A percentile compares a stretch with the other conserved stretches of the same genome.
Evolutionary conservation across 2,797 vertebrate genomes (phyloP).

Genomic region (Rhynchotus rufescens): DNA sequence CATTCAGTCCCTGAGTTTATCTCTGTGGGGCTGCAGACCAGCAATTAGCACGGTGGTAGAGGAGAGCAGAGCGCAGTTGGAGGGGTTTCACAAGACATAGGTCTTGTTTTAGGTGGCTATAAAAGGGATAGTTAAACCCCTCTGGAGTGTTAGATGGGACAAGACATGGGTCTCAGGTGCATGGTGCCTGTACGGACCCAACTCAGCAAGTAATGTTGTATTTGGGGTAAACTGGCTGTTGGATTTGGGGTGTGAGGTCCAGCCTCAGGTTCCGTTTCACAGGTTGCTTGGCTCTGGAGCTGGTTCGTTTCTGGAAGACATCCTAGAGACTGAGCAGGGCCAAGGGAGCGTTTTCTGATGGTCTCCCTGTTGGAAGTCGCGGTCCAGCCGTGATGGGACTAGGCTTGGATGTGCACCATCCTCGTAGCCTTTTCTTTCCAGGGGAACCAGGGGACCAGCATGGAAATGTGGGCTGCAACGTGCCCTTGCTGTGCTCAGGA

Average conservation of each 20-base stretch:
- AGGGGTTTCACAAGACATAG: fast-evolving
- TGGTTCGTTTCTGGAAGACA: conserved; percentile 43
- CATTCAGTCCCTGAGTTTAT: conserved; percentile 8
- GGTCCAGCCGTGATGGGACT: neutral
- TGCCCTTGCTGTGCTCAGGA: fast-evolving
- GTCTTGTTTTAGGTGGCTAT: neutral
- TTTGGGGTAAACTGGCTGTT: neutral
- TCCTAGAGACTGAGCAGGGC: neutral
- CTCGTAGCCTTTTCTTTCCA: neutral
- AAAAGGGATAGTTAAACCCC: neutral
- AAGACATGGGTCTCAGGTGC: neutral
- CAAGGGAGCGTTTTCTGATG: conserved; percentile 62
- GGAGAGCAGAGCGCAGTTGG: neutral
- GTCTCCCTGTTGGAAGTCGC: neutral
- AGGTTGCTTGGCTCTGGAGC: conserved; percentile 37
- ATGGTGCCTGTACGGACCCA: neutral
- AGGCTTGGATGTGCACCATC: neutral
- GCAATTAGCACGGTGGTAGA: neutral
- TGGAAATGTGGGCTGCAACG: fast-evolving
- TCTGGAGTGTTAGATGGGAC: fast-evolving
- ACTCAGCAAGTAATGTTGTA: neutral
- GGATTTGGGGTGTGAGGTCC: neutral
- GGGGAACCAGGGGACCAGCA: neutral
- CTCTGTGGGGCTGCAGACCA: neutral
- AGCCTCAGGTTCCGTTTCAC: conserved; percentile 35